phyloP scores from a whole-genome alignment of 2,797 vertebrate genomes.

The Gallinago solitaria region DNA sequence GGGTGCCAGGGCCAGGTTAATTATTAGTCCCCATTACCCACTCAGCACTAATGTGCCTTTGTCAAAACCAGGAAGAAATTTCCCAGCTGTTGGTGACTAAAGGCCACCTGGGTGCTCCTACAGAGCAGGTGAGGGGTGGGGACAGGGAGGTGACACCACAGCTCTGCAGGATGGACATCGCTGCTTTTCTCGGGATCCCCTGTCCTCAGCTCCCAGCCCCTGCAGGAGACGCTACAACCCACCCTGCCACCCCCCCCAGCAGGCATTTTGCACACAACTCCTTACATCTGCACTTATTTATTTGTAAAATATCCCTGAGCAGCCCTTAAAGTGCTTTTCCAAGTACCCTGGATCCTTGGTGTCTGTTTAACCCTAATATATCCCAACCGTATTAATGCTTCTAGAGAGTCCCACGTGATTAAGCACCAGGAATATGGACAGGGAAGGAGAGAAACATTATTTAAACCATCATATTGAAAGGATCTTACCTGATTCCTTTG shows the following conservation, averaged over 20 bases:
- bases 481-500: slow-evolving; percentile 94
- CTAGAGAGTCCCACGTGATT: fast-evolving
- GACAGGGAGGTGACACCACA: neutral
- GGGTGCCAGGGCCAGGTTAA: neutral
- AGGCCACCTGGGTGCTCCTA: neutral
- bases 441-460: neutral
- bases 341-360: neutral
- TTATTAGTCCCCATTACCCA: neutral
- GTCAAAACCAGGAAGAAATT: neutral
- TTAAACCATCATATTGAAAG: neutral
- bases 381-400: neutral
- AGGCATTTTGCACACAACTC: fast-evolving
- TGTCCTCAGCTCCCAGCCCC: neutral
- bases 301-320: neutral
- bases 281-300: neutral
- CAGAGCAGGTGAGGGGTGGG: neutral
- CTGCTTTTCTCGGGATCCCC: neutral
- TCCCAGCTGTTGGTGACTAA: neutral
- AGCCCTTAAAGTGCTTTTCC: neutral
- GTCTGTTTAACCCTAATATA: neutral
- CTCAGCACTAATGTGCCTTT: neutral
- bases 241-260: neutral
- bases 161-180: neutral
- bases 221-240: neutral
- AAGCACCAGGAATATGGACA: fast-evolving